Percentiles rank a stretch among this genome's conserved stretches.
Evolutionary conservation across 2,113 vertebrate species (phyloP).

Genomic region (Crotalus tigris): DNA sequence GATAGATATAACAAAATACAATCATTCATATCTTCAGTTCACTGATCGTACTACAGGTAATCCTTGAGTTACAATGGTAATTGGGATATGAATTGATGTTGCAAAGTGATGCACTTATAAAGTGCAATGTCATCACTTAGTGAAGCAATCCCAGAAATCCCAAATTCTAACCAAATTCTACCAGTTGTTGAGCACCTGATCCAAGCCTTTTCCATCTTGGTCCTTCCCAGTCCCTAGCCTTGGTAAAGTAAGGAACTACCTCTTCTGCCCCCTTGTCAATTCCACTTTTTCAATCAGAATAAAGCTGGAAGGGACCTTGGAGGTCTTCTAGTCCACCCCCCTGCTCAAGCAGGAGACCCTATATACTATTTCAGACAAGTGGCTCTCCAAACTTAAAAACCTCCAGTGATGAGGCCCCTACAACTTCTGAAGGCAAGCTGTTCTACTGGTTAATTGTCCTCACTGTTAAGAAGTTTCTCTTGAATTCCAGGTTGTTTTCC

Average conservation of each 20-base stretch:
- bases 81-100: background rate
- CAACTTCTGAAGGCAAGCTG: too few relatives aligned
- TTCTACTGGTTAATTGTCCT: too few relatives aligned
- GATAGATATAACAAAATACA: background rate
- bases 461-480: too few relatives aligned
- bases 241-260: background rate
- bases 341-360: too few relatives aligned
- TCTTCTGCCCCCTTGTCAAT: background rate
- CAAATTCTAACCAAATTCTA: background rate
- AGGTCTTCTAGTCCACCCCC: too few relatives aligned
- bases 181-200: background rate
- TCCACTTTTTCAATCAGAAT: background rate
- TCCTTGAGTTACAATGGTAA: background rate
- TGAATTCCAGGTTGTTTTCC: too few relatives aligned
- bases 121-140: background rate
- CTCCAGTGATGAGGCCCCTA: too few relatives aligned
- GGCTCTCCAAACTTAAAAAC: too few relatives aligned
- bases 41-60: background rate
- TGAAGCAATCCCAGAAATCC: background rate
- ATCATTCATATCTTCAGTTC: background rate
- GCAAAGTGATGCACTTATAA: background rate
- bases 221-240: background rate
- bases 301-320: too few relatives aligned
- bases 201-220: background rate
- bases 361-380: too few relatives aligned